Evolutionary conservation across 2,113 vertebrate genomes (phyloP), one percentile per base, ranked within the genome.

Genomic region (Glareola pratincola): DNA sequence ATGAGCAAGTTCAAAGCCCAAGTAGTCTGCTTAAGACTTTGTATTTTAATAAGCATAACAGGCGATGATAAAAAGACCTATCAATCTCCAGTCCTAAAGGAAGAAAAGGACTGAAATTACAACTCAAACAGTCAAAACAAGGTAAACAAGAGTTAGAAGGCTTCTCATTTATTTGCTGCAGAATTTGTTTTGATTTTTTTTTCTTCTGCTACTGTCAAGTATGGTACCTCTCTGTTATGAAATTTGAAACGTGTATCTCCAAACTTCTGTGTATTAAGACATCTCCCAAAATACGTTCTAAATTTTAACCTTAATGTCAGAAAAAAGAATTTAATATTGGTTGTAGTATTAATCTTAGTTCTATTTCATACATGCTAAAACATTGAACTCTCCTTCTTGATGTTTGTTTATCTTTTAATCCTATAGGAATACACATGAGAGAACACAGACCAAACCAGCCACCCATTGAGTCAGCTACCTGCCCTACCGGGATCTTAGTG

Each of bases 1-100:
- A 91, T 92, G 82, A 92, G 30, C 32, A 71, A 96, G 89, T 96
- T 97, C 95, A 97, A 97, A 97, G 96, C 53, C 62, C 53, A 79
- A 48, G 43, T 19, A 64, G 60, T 21, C 17, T 34, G 43, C 39
- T 51, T 64, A 91, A 66, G 37, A 81, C 37, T 88, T 86, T 47
- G 39, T 97, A 69, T 85, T 81, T 85, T 80, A 97, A 95, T 85
- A 71, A 96, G 79, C 18, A n/a, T 56, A 79, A 86, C 53, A 91
- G 69, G 14, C 45, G 88, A 79, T 60, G 39, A 74, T 45, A 78
- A 81, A 96, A 92, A 79, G 12, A 71, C 39, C 78, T 78, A 76
- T 60, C 79, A n/a, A 19, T 79, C 41, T 85, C 16, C 54, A 79
- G 78, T 69, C 57, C 59, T 69, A 88, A 73, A 66, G 69, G 92